Percentiles rank a stretch among this genome's conserved stretches.
phyloP scores from a whole-genome alignment of 2,888 invertebrate species.

The Cheilosia vulpina region DNA sequence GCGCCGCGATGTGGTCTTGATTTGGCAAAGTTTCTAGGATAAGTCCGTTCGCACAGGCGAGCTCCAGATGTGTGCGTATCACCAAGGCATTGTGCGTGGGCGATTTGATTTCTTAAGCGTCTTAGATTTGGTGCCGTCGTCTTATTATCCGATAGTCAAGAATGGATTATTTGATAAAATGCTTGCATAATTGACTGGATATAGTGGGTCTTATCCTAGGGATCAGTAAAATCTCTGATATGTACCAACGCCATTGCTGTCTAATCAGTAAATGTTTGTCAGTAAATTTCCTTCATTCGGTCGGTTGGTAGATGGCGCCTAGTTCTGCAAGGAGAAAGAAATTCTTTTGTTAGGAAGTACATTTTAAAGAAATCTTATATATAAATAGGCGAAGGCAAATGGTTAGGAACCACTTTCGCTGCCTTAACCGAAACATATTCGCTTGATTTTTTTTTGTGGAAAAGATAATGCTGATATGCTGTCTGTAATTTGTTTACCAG shows the following conservation, averaged over 20 bases:
- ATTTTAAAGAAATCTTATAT: too few relatives aligned
- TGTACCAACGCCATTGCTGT: slow-evolving; percentile 55
- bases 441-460: too few relatives aligned
- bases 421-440: too few relatives aligned
- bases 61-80: slow-evolving; percentile 42
- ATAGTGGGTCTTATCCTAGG: slow-evolving; percentile 53
- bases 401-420: too few relatives aligned
- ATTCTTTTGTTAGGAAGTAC: not conserved
- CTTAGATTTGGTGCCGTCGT: not conserved
- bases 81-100: slow-evolving; percentile 66
- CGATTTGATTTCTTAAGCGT: slow-evolving; percentile 1
- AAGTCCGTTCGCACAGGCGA: slow-evolving; percentile 57
- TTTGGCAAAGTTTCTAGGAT: not conserved
- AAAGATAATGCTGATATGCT: too few relatives aligned
- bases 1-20: slow-evolving; percentile 23
- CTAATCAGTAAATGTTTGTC: slow-evolving; percentile 8
- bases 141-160: slow-evolving; percentile 28
- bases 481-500: too few relatives aligned
- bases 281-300: slow-evolving; percentile 43
- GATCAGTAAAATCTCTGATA: slow-evolving; percentile 56
- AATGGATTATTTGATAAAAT: slow-evolving; percentile 38
- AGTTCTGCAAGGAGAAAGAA: slow-evolving; percentile 40
- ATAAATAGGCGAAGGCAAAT: too few relatives aligned
- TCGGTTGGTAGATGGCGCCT: slow-evolving; percentile 17
- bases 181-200: slow-evolving; percentile 65